Percentiles rank a stretch among this genome's conserved stretches.
Conservation (phyloP, 2,113 vertebrate genomes). For the Protobothrops mucrosquamatus region DNA sequence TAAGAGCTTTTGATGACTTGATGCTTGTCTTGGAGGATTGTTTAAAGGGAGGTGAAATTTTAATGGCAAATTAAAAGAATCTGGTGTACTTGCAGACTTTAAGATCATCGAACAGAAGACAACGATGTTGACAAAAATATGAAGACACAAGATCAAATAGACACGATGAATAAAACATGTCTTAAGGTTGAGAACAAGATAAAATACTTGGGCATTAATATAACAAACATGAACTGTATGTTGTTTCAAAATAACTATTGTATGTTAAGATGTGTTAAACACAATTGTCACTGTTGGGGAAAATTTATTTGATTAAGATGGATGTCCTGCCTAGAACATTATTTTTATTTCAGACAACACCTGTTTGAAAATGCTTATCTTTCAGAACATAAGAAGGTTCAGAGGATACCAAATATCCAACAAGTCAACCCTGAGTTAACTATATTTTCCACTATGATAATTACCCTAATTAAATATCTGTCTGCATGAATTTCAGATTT, state of each 20-base stretch:
- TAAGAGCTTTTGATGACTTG: neutral
- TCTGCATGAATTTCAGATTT: neutral
- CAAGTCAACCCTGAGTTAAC: neutral
- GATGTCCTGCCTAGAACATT: neutral
- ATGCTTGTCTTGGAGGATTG: neutral
- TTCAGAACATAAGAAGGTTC: neutral
- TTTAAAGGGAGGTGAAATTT: neutral
- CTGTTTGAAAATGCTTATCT: neutral
- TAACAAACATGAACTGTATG: neutral
- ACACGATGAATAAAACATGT: neutral
- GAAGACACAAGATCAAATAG: neutral
- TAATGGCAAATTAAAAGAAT: neutral
- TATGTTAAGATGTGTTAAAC: neutral
- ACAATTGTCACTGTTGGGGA: neutral
- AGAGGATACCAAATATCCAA: neutral
- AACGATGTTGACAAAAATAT: neutral
- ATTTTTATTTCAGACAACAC: neutral
- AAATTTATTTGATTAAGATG: neutral
- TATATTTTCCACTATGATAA: neutral
- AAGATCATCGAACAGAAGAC: neutral
- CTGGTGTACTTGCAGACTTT: neutral
- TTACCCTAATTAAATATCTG: neutral
- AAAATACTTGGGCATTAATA: neutral
- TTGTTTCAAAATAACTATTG: neutral
- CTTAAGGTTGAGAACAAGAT: neutral